Evolutionary conservation across 2,797 vertebrate species (phyloP), one percentile per base, ranked within the genome.

Genomic region (Trachops cirrhosus): DNA sequence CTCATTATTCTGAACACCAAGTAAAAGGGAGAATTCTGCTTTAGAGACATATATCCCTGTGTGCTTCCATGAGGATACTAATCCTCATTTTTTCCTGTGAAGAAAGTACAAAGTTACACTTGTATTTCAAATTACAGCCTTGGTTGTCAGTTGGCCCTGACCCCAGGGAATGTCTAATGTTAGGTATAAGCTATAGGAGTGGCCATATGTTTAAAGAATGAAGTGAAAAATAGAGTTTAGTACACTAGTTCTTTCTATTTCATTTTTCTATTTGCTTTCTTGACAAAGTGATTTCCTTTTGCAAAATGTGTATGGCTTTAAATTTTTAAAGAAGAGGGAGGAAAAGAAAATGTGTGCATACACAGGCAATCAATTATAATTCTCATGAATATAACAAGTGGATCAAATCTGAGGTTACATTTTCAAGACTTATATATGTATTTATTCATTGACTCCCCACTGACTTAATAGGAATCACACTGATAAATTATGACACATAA

Each of bases 361-460:
- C 44, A 21, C 22, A 82, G 44, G n/a, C 62, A 89, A 91, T 96
- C 84, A 83, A 68, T 91, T 96, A 68, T 46, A 88, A 93, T 94
- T 92, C 84, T 96, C 78, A 92, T 86, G 68, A 96, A 95, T 92
- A 70, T 46, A 91, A 62, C 89, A 93, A 89, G 50, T 74, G 22
- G 62, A 41, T 95, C 90, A 88, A 46, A 91, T 59, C 71, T 24
- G 59, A 97, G 85, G 89, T 94, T 96, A 93, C 32, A 34, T 84
- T 84, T 97, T 84, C 87, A 96, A 96, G 21, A 44, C 82, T 85
- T 95, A 39, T 41, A 3, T 89, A 71, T 86, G 57, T 59, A 92
- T 94, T 96, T 96, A 92, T 96, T 96, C 87, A 86, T 70, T 68
- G 86, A 91, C 73, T 86, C 92, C 68, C 82, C 74, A 62, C 85